Base-by-base conservation (phyloP, 2,797 vertebrate genomes). In the Clarias laeviceps region DNA sequence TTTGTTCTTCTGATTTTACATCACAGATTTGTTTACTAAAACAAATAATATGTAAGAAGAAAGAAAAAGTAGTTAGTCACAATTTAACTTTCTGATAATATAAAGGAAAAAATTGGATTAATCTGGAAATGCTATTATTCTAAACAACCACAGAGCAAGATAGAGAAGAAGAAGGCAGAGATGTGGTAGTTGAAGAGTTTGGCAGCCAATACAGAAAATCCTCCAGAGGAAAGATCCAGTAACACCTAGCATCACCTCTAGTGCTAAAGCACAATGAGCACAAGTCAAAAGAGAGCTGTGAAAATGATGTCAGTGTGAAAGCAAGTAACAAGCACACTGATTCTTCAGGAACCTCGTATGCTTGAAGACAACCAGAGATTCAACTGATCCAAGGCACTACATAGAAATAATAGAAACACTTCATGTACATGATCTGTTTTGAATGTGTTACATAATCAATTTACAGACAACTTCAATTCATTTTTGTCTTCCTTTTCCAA, bases 231-330 rank as follows among this genome's bases (percentile, higher is more conserved):
- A 27, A 56, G 83, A 84, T 81, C 78, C 40, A 82, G 80, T 85
- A 85, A 85, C 82, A 89, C 85, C 83, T 69, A 82, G 74, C 81
- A 54, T 72, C 84, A 84, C 85, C 84, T 88, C 82, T 54, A 40
- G 62, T 83, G 70, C 70, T 34, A 18, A 86, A 85, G 50, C 40
- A 69, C 66, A 85, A 83, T 61, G 69, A 59, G 80, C 81, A 66
- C 59, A 64, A 82, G 59, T 82, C 82, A 66, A 79, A 83, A 79
- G 80, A 64, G 88, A 88, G 66, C 88, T 86, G 85, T 82, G 84
- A 88, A 87, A 76, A 62, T 84, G 50, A 86, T 80, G 74, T 82
- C 82, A 83, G 80, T 76, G 76, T 86, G 83, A 88, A 87, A 37
- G 32, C 62, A 34, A 82, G 77, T 86, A 87, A 88, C 83, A 87